Evolutionary conservation across 1,140 invertebrate genomes (phyloP), one percentile per base, ranked within the genome.

Genomic region (Charaxes varanes): DNA sequence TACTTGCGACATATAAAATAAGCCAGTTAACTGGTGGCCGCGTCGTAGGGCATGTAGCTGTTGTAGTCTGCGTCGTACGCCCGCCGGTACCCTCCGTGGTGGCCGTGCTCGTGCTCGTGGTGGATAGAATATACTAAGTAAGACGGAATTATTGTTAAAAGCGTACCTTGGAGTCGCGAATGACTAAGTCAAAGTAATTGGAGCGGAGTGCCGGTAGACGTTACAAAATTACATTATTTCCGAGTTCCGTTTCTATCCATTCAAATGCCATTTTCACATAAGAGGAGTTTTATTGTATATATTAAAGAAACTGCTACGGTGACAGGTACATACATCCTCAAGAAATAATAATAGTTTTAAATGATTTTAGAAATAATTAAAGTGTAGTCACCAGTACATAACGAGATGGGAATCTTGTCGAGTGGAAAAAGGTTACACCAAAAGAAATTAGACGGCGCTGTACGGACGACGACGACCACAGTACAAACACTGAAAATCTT

Each of bases 101-200:
- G 76, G 0, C 78, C 77, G 40, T 84, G 82, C 3, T 80, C 70
- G 36, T 85, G 73, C n/a, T n/a, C n/a, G n/a, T n/a, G n/a, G n/a
- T n/a, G n/a, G n/a, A n/a, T n/a, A n/a, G n/a, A n/a, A n/a, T n/a
- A n/a, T n/a, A n/a, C n/a, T n/a, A n/a, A n/a, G n/a, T n/a, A n/a
- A n/a, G n/a, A n/a, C n/a, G n/a, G n/a, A n/a, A n/a, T n/a, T n/a
- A n/a, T n/a, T n/a, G n/a, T n/a, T 24, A 45, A 30, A 30, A 32
- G 27, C 22, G 28, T 36, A 40, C 43, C 43, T 46, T 46, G 43
- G 43, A 45, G 35, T 14, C 21, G 33, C 33, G 33, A 36, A 17
- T 52, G 42, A 51, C 41, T 51, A 45, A 51, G 36, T 37, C 24
- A 14, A 33, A 35, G 28, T 48, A 52, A 56, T 45, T 56, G 48